A percentile compares a stretch with the other conserved stretches of the same genome.
Evolutionary conservation across 2,888 invertebrate species (phyloP).

Genomic region (Drosophila parthenogenetica): DNA sequence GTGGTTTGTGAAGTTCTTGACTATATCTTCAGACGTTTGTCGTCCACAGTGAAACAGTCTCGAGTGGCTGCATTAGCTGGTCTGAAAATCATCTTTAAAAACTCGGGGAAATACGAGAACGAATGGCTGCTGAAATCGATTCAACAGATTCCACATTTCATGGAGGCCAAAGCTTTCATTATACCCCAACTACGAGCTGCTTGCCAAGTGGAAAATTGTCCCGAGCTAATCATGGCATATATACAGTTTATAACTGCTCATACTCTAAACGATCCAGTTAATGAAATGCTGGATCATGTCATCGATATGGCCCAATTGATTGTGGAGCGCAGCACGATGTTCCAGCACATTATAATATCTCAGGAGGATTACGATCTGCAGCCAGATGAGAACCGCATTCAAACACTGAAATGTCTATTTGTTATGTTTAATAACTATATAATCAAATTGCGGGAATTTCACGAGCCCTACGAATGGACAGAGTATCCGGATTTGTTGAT

Average conservation of each 20-base stretch:
- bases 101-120: slow-evolving; percentile 83
- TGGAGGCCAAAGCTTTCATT: slow-evolving; percentile 89
- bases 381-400: slow-evolving; percentile 84
- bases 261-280: slow-evolving; percentile 88
- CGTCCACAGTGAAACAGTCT: slow-evolving; percentile 92
- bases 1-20: slow-evolving; percentile 92
- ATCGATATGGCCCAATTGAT: slow-evolving; percentile 95
- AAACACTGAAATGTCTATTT: slow-evolving; percentile 90
- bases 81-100: slow-evolving; percentile 89
- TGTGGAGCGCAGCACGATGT: slow-evolving; percentile 95
- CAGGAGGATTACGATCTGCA: slow-evolving; percentile 65
- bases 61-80: slow-evolving; percentile 90
- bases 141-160: slow-evolving; percentile 92
- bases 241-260: slow-evolving; percentile 93
- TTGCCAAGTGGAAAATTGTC: slow-evolving; percentile 95
- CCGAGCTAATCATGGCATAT: slow-evolving; percentile 90
- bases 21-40: slow-evolving; percentile 94
- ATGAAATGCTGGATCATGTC: slow-evolving; percentile 89
- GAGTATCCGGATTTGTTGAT: slow-evolving; percentile 85
- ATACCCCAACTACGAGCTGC: slow-evolving; percentile 92
- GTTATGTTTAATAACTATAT: slow-evolving; percentile 91
- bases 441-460: slow-evolving; percentile 87
- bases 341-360: slow-evolving; percentile 90
- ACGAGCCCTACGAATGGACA: slow-evolving; percentile 83
- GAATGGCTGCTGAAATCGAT: slow-evolving; percentile 88